Base-by-base conservation (phyloP, 2,113 vertebrate species). In the Mixornis gularis region DNA sequence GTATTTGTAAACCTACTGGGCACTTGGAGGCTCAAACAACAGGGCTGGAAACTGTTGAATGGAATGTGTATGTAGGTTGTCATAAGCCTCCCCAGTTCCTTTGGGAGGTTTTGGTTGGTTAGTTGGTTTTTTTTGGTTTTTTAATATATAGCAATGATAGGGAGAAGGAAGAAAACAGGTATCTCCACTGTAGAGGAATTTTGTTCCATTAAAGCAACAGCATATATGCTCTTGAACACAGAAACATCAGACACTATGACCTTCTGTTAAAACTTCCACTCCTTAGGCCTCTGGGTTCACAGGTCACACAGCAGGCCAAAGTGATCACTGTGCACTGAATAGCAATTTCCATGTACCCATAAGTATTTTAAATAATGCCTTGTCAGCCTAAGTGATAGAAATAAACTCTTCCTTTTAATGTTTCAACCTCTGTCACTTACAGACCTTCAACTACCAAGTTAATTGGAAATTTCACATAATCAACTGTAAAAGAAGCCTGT, bases 311-410 rank as follows among this genome's bases (percentile, higher is more conserved):
- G 30, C 5, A 10, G 29, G 34, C 41, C 78, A 52, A 2, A 3
- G 34, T 5, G 65, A 55, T 29, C 8, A 1, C 22, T 38, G 40
- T 24, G n/a, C 8, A 32, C 15, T 11, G 12, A 22, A 20, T 0
- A 18, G 40, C 11, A 49, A 53, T n/a, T 38, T 78, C 60, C 38
- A 30, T 4, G 11, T 24, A 55, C 8, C 21, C 13, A 9, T 2
- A 11, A 32, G 19, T 10, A 48, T 68, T 86, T 74, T 10, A 79
- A 80, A 62, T 49, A 65, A 82, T 7, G n/a, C 11, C 10, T 26
- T 7, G 2, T 59, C 1, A 2, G 32, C n/a, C 38, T 10, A 22
- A 71, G 30, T 30, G 40, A 24, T 27, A 4, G 53, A n/a, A 63
- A 26, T 10, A 21, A 4, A n/a, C 8, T 15, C 20, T 46, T 58